Percentiles rank a stretch among this genome's conserved stretches.
These are phyloP conservation scores for Onthophagus sagittarius DNA, from an alignment of 2,888 invertebrate species.

Conservation along the genomic window DNA sequence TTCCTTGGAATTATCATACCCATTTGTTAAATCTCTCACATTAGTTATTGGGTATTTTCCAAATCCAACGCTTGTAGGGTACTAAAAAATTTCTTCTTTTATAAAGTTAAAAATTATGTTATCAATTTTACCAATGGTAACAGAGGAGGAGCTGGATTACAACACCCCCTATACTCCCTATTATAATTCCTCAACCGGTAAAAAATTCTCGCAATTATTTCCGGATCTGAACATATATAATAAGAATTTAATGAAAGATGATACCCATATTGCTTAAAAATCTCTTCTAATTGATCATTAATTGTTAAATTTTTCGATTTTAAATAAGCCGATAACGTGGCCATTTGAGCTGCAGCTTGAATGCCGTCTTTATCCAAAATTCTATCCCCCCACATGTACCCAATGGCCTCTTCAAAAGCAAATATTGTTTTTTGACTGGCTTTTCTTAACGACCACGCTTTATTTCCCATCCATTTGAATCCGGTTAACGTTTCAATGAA, in stretches of 20 bases:
- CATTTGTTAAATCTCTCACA: conserved; percentile 87
- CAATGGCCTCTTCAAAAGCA: conserved; percentile 98
- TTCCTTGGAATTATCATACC: conserved; percentile 70
- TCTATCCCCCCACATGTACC: conserved; percentile 87
- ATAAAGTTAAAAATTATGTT: conserved; percentile 13
- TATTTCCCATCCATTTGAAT: conserved; percentile 96
- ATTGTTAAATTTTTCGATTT: conserved; percentile 58
- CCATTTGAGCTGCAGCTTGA: conserved; percentile 77
- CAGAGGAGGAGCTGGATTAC: not conserved
- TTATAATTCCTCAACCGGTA: conserved; percentile 72
- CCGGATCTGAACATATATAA: conserved; percentile 76
- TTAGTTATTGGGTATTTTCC: conserved; percentile 62
- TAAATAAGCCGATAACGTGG: conserved; percentile 72
- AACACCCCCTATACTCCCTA: conserved; percentile 47
- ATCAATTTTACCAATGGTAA: not conserved
- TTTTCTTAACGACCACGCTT: conserved; percentile 32
- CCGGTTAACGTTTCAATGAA: conserved; percentile 91
- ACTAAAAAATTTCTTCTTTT: conserved; percentile 53
- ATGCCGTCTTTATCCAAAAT: conserved; percentile 97
- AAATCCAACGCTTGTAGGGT: conserved; percentile 62
- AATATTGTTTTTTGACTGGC: conserved; percentile 78
- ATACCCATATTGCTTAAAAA: conserved; percentile 84
- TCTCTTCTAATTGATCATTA: conserved; percentile 61
- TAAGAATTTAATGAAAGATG: conserved; percentile 88
- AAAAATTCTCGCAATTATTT: conserved; percentile 71